These are phyloP conservation scores for Glaucomys volans DNA, from an alignment of 2,113 vertebrate species.

Conservation along the genomic window DNA sequence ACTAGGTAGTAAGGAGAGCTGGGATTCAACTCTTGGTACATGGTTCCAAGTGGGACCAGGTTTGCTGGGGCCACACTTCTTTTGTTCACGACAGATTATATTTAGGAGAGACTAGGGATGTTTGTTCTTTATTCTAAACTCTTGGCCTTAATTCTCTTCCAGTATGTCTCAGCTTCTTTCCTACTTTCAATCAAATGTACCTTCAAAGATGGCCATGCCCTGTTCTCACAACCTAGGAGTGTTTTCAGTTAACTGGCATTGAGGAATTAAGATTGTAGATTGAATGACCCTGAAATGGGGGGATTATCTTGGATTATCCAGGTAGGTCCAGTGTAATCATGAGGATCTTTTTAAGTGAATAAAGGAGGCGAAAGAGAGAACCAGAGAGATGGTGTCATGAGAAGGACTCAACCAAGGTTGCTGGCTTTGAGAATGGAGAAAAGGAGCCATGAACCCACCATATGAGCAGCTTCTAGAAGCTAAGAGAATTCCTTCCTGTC, in stretches of 20 bases:
- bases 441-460: background rate
- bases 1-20: background rate
- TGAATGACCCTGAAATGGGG: background rate
- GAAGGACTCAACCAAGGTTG: background rate
- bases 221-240: background rate
- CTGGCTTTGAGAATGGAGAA: background rate
- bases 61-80: background rate
- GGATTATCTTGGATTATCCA: background rate
- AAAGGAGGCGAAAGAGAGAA: background rate
- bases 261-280: background rate
- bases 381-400: background rate
- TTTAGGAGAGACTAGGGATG: background rate
- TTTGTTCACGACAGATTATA: background rate
- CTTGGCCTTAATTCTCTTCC: background rate
- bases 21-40: background rate
- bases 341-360: background rate
- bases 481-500: background rate
- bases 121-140: constrained; percentile 7
- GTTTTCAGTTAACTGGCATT: background rate
- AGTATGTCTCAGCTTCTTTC: background rate
- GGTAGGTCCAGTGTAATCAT: background rate
- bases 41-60: background rate
- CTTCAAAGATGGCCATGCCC: background rate
- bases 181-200: background rate
- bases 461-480: background rate